Conservation (phyloP, 2,113 vertebrate species). For the Lepus americanus region DNA sequence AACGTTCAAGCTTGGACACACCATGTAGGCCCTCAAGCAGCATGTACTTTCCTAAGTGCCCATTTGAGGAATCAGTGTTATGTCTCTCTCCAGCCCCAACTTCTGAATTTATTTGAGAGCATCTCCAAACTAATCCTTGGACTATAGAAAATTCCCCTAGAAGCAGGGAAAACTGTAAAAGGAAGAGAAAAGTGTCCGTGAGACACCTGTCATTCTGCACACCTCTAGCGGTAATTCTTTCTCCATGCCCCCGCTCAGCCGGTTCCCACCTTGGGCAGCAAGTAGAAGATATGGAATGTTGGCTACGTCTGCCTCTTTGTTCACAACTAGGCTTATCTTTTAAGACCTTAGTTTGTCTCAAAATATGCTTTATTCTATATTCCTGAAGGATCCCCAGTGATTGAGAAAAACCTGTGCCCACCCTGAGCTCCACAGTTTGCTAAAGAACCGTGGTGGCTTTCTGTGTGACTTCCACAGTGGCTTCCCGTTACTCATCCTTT, state of each 20-base stretch:
- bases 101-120: neutral
- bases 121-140: neutral
- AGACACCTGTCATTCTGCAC: neutral
- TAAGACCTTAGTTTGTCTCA: neutral
- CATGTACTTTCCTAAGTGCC: neutral
- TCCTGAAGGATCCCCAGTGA: neutral
- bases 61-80: neutral
- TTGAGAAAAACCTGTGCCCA: neutral
- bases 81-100: neutral
- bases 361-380: neutral
- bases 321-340: neutral
- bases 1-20: neutral
- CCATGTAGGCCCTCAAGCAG: neutral
- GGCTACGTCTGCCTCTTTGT: slow-evolving; percentile 2
- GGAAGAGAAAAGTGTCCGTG: neutral
- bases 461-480: neutral
- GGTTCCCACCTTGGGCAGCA: neutral
- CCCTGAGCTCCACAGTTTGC: neutral
- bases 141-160: neutral
- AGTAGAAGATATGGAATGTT: neutral
- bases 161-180: neutral
- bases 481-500: neutral
- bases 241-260: neutral
- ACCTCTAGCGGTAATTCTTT: neutral
- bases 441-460: neutral